These are phyloP conservation scores for Catharus bicknelli DNA, from an alignment of 2,113 vertebrate genomes.

Conservation along the genomic window DNA sequence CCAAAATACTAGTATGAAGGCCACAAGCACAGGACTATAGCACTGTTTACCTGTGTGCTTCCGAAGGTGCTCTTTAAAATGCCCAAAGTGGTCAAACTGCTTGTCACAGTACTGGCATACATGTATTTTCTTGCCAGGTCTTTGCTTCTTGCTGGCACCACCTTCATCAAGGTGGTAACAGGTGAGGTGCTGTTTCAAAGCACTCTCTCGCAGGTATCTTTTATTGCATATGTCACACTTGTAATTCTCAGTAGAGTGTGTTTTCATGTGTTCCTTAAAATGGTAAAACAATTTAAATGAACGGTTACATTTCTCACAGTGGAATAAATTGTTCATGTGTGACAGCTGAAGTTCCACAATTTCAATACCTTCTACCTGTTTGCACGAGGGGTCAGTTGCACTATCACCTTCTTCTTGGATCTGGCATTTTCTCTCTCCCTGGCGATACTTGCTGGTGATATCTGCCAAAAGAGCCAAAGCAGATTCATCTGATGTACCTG, in stretches of 20 bases:
- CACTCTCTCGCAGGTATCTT: slow-evolving; percentile 93
- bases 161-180: slow-evolving; percentile 92
- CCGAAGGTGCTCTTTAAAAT: slow-evolving; percentile 96
- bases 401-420: slow-evolving; percentile 72
- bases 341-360: slow-evolving; percentile 97
- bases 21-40: not conserved
- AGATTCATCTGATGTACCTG: slow-evolving; percentile 87
- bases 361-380: slow-evolving; percentile 92
- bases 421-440: slow-evolving; percentile 82
- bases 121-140: slow-evolving; percentile 92
- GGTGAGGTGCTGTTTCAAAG: slow-evolving; percentile 93
- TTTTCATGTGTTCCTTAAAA: slow-evolving; percentile 98
- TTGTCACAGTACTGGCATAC: slow-evolving; percentile 96
- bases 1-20: not conserved
- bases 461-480: slow-evolving; percentile 94
- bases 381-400: slow-evolving; percentile 82
- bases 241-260: slow-evolving; percentile 88
- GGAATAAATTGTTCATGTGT: slow-evolving; percentile 93
- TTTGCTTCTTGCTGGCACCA: slow-evolving; percentile 85
- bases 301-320: slow-evolving; percentile 94
- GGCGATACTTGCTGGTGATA: slow-evolving; percentile 98
- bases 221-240: slow-evolving; percentile 93
- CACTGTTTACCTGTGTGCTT: slow-evolving; percentile 89
- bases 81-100: slow-evolving; percentile 96
- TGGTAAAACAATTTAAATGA: slow-evolving; percentile 98